Base-by-base conservation (phyloP, 2,797 vertebrate species). In the Dendrocincla fuliginosa region DNA sequence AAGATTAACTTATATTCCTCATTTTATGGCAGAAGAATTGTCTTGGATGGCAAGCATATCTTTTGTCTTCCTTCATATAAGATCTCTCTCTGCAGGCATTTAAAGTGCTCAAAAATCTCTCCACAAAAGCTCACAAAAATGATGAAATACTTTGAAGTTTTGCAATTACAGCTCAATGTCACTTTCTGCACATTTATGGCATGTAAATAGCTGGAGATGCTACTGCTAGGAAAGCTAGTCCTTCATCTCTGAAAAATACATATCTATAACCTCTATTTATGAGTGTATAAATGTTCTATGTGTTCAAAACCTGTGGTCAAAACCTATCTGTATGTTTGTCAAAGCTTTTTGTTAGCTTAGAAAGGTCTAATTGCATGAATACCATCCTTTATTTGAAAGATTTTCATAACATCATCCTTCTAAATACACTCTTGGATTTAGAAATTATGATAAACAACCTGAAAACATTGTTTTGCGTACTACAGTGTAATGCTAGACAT, bases 221-320 rank as follows among this genome's bases (percentile, higher is more conserved):
- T 83, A 33, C 27, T 73, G 24, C 16, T 32, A 39, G 79, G 63
- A 88, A 85, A 81, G 30, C 55, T 74, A 55, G 41, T 71, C 57
- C 52, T 91, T 89, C 50, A 53, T 83, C 80, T 96, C 74, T 41
- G 57, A 91, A 92, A 78, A 95, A 76, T n/a, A 84, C 14, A 47
- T 41, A 19, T 69, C 47, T 77, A 10, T 13, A 87, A 84, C 37
- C 39, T 74, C 1, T 65, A 73, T 79, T 91, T 93, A 59, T 64
- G 46, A 83, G 13, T 61, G 12, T 55, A 37, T 74, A 75, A 68
- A 78, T 57, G 50, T 44, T 41, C 25, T 83, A 0, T 50, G 53
- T 71, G 35, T 83, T 94, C 14, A 19, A 78, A 81, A 71, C 69
- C 25, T 49, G 5, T 84, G 32, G 55, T 92, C 39, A 47, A 65